A percentile compares a stretch with the other conserved stretches of the same genome.
Conservation (phyloP, 2,888 invertebrate species). For the Scaptomyza flava region DNA sequence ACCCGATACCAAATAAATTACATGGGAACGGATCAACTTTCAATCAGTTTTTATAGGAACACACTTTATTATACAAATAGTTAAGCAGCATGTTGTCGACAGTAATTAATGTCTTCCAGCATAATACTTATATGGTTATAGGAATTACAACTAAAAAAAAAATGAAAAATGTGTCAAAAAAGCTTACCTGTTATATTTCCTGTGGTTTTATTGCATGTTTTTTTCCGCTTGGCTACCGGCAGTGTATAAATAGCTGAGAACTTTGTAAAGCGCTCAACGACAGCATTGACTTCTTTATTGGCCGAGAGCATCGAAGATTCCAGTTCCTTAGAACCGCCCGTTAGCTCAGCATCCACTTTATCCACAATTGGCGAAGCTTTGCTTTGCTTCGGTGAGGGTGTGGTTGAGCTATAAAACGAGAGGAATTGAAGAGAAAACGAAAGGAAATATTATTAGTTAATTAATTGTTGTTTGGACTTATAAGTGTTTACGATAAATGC, state of each 20-base stretch:
- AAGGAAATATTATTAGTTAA: background rate
- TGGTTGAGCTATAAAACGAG: constrained; percentile 51
- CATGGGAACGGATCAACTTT: background rate
- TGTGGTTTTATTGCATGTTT: constrained; percentile 65
- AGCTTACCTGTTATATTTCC: constrained; percentile 70
- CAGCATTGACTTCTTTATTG: constrained; percentile 38
- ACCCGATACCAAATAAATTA: background rate
- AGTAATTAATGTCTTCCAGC: too few relatives aligned
- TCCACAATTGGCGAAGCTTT: constrained; percentile 51
- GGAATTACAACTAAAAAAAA: background rate
- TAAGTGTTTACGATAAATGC: too few relatives aligned
- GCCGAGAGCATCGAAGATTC: constrained; percentile 25
- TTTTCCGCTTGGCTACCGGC: constrained; percentile 75
- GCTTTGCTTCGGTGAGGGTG: constrained; percentile 65
- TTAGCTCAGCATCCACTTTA: constrained; percentile 26
- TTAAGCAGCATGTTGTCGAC: background rate
- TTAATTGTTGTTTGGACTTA: too few relatives aligned
- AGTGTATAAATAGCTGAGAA: constrained; percentile 83
- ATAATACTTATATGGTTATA: background rate
- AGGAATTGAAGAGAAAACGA: background rate
- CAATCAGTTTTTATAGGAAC: background rate
- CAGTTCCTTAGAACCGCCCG: constrained; percentile 34
- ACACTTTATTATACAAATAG: background rate
- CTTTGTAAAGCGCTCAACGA: constrained; percentile 78
- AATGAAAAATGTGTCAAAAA: background rate